Evolutionary conservation across 2,113 vertebrate genomes (phyloP).

Genomic region (Oceanodroma tethys): DNA sequence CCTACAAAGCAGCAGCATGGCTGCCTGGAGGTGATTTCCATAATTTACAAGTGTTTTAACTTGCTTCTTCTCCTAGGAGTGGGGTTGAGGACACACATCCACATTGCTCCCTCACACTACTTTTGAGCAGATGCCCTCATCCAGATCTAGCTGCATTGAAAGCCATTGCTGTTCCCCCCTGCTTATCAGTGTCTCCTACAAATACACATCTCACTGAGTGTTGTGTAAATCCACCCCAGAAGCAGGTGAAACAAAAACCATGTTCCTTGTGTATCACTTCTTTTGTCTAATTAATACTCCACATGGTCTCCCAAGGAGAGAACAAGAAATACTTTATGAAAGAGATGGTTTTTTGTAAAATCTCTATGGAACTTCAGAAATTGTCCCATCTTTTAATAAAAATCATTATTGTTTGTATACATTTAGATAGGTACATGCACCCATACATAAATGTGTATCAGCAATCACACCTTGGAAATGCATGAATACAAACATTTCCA

Average conservation of each 20-base stretch:
- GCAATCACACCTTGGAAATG: not conserved
- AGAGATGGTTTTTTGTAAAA: not conserved
- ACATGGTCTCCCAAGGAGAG: not conserved
- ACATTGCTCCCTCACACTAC: not conserved
- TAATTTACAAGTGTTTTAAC: not conserved
- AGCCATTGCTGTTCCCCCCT: not conserved
- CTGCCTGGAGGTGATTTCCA: not conserved
- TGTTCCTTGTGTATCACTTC: not conserved
- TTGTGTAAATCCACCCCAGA: not conserved
- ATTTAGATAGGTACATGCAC: not conserved
- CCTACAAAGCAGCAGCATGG: rapidly evolving
- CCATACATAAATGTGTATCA: not conserved
- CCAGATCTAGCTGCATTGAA: not conserved
- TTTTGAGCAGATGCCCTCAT: not conserved
- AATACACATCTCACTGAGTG: rapidly evolving
- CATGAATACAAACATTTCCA: not conserved
- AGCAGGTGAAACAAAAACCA: not conserved
- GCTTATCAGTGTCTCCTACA: not conserved
- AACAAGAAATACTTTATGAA: not conserved
- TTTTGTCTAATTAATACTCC: not conserved
- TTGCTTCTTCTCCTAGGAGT: not conserved
- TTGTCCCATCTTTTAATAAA: not conserved
- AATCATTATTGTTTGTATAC: not conserved
- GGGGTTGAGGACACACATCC: not conserved
- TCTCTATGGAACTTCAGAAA: not conserved